Evolutionary conservation across 2,113 vertebrate species (phyloP), one percentile per base, ranked within the genome.

Genomic region (Pelecanoides urinatrix): DNA sequence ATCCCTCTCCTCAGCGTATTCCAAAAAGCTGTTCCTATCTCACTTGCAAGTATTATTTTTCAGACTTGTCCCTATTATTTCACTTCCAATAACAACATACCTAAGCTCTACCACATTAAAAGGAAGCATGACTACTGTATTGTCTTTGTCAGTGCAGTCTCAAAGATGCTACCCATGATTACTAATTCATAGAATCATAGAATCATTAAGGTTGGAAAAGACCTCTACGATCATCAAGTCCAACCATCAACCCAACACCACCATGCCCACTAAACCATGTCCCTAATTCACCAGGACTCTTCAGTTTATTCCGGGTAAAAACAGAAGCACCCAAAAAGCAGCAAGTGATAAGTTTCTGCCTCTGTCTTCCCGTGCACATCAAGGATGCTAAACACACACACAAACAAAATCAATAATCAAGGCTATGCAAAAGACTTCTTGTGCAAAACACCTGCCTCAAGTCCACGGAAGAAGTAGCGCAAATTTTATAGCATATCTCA

Each of bases 371-470:
- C 42, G 36, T 8, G 22, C 71, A 63, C 77, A 90, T 91, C 77
- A 83, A 42, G 73, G 66, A 89, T 88, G 53, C 84, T 50, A 13
- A 90, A 70, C 34, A 77, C 88, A 89, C 42, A 38, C 73, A 81
- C 30, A 86, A 61, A 61, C 38, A 83, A 79, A 82, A 87, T 90
- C 90, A 93, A 91, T 55, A 79, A 67, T 63, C 72, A 77, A 59
- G 65, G 56, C 56, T 30, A 84, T 14, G 85, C 47, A 71, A 47
- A 84, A 87, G 56, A 42, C 21, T 36, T 65, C 52, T 45, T 27
- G 47, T 34, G 81, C 86, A 85, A 88, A 94, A 85, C 89, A 95
- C 50, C 89, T 95, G 91, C 86, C 88, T 90, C n/a, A 1, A 83
- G 66, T 30, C 78, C 61, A 3, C 10, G 59, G 66, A 34, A 94